Evolutionary conservation across 2,113 vertebrate genomes (phyloP), one percentile per base, ranked within the genome.

Genomic region (Microcebus ravelobensis): DNA sequence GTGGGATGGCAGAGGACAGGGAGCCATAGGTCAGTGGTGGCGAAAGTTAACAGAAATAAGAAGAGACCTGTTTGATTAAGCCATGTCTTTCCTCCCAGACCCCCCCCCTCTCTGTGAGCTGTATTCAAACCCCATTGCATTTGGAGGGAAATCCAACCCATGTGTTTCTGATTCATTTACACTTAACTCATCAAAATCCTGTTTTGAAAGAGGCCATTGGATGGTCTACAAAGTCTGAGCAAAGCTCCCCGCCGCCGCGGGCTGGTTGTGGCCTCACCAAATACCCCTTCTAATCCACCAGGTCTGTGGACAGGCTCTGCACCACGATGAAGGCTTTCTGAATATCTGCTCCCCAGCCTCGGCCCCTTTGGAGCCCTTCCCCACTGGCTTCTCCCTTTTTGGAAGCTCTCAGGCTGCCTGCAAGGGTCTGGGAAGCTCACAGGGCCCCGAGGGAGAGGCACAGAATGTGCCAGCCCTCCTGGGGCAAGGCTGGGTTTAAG

Each of bases 111-210:
- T 96, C 88, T 86, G 83, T 87, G 96, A 94, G 95, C 87, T 94
- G 90, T 89, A 65, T 95, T 98, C 94, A 98, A 97, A 97, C 94
- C 91, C 96, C 59, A 77, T 25, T 95, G 87, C 87, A 34, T 97
- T 97, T 96, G 97, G 97, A 97, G 97, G 91, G 90, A 96, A 96
- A 97, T 96, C 87, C 90, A 97, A 67, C 74, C 91, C 98, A 98
- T 97, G 96, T 98, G 98, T 97, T 97, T 98, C 89, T 97, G 96
- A 98, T 98, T 98, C 97, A 96, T 96, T 97, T 98, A 97, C 93
- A 94, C 97, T 98, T 98, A 97, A 98, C 97, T 98, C 98, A 97
- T 96, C 97, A 97, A 95, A 97, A 98, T 90, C 95, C 97, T 96
- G 94, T 98, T 98, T 97, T 96, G 94, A 97, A 98, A 98, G 93